A percentile compares a stretch with the other conserved stretches of the same genome.
Conservation (phyloP, 2,113 vertebrate species). For the Sterrhoptilus dennistouni region DNA sequence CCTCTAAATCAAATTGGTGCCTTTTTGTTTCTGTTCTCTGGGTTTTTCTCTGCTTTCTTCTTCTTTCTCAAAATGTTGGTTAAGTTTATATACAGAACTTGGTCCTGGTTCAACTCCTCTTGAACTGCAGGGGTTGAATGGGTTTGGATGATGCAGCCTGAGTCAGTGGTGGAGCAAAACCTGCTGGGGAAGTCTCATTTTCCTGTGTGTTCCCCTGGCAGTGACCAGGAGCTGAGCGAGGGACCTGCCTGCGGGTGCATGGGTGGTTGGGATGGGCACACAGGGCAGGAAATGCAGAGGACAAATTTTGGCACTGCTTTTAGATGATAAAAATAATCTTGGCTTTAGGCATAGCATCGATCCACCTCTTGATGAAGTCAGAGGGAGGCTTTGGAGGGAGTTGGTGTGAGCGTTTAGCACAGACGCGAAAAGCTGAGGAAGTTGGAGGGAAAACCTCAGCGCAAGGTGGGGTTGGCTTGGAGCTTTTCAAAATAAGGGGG, state of each 20-base stretch:
- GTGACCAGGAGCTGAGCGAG: not conserved
- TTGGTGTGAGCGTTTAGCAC: not conserved
- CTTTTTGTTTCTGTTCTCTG: not conserved
- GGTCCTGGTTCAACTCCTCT: not conserved
- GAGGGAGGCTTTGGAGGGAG: not conserved
- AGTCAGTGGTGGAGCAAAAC: not conserved
- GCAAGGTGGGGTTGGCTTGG: not conserved
- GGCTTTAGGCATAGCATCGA: not conserved
- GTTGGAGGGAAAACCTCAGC: not conserved
- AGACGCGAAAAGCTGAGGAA: not conserved
- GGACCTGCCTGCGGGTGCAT: not conserved
- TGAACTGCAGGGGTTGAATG: not conserved
- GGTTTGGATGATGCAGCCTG: not conserved
- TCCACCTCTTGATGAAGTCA: conserved; percentile 17
- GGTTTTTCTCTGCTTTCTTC: not conserved
- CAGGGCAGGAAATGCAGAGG: not conserved
- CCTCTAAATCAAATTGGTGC: not conserved
- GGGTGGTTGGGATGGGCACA: not conserved
- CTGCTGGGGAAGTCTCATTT: not conserved
- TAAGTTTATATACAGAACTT: not conserved
- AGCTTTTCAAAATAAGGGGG: not conserved
- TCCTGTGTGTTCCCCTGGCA: not conserved
- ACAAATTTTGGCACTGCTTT: not conserved
- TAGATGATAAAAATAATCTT: conserved; percentile 39
- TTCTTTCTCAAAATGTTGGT: not conserved